A percentile compares a stretch with the other conserved stretches of the same genome.
Evolutionary conservation across 2,888 invertebrate species (phyloP).

Genomic region (Syrphus vitripennis): DNA sequence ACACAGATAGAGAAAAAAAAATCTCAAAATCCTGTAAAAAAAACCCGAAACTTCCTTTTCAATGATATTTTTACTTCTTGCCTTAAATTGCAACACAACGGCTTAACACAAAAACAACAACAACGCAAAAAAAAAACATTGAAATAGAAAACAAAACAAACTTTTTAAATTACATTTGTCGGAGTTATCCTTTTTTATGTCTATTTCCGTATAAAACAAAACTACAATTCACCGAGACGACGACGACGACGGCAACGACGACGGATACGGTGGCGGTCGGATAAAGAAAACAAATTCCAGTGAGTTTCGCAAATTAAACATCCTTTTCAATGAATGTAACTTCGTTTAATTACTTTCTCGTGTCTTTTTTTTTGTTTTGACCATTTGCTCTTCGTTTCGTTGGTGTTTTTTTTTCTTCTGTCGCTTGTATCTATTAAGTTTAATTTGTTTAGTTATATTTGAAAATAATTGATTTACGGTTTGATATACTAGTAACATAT

Average conservation of each 20-base stretch:
- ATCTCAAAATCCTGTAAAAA: neutral
- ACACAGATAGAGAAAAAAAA: neutral
- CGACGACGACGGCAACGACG: too few relatives aligned
- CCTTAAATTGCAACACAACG: neutral
- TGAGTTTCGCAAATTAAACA: constrained; percentile 64
- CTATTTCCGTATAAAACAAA: constrained; percentile 42
- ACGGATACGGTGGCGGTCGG: too few relatives aligned
- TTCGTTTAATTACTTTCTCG: constrained; percentile 58
- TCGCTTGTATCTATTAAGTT: neutral
- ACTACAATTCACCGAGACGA: constrained; percentile 33
- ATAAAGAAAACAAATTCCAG: constrained; percentile 39
- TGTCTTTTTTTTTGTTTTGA: constrained; percentile 41
- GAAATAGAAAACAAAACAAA: constrained; percentile 4
- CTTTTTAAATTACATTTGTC: constrained; percentile 57
- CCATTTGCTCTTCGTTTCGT: constrained; percentile 30
- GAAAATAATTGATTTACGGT: constrained; percentile 53
- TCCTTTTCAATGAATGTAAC: constrained; percentile 57
- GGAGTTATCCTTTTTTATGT: constrained; percentile 47
- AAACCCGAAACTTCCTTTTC: neutral
- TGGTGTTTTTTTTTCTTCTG: neutral
- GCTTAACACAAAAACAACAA: neutral
- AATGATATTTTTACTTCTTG: neutral
- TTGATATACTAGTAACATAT: neutral
- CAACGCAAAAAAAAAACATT: too few relatives aligned
- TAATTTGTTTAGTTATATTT: constrained; percentile 27